Evolutionary conservation across 1,140 invertebrate species (phyloP), one percentile per base, ranked within the genome.

Genomic region (Drosophila athabasca): DNA sequence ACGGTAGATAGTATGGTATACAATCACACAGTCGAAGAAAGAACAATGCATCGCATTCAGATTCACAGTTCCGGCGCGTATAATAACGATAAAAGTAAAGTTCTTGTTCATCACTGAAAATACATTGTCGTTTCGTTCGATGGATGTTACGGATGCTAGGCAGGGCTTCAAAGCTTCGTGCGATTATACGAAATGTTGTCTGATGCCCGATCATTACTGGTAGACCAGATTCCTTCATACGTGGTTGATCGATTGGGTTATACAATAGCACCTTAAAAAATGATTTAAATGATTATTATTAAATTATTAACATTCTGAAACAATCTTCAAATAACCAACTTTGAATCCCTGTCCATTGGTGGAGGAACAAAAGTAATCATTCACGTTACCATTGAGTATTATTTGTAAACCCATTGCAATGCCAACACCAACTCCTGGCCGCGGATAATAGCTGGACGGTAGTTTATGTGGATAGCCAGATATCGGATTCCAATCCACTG

Each of bases 301-400:
- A 1, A 3, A 1, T 35, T 5, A 2, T 45, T 29, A 13, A 9
- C 0, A 29, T n/a, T 3, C 45, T 19, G 0, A 8, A 31, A 45
- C 17, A 11, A 41, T n/a, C 6, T 11, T n/a, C 1, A 19, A 58
- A 41, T 6, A 29, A 15, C 29, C 8, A 39, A 82, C 95, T 93
- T 96, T 96, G 82, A 97, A 96, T n/a, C 96, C 96, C 24, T 94
- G 92, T 58, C 95, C 95, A 74, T 94, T 94, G 1, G 95, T 96
- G 0, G 95, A 95, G 3, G 95, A 95, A 69, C 96, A 96, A 85
- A 94, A 96, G 88, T 97, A 97, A 75, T 96, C 94, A 11, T 94
- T 92, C 0, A 95, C 64, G 53, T 95, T 93, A 1, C 94, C 95
- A 87, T 96, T 95, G 6, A 96, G 85, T 1, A 95, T 92, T 13